Base-by-base conservation (phyloP, 2,888 invertebrate genomes). In the Zhuqinia jingwanae region DNA sequence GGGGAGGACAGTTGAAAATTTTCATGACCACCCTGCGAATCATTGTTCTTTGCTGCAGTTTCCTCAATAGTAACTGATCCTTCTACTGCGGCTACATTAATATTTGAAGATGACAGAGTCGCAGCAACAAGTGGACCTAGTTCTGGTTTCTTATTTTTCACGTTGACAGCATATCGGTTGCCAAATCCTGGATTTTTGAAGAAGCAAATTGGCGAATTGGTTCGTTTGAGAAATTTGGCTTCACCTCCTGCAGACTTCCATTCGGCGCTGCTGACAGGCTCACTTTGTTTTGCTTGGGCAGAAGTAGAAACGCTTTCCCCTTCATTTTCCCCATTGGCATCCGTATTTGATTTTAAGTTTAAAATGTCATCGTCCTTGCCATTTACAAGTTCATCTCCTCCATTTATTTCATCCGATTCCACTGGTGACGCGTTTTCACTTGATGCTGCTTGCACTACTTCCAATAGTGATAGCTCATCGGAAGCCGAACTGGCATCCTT, bases 141-240 rank as follows among this genome's bases (percentile, higher is more conserved):
- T 17, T 56, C 25, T 22, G 58, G 25, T 17, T 56, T 15, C 27
- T 58, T 30, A 17, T 73, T 27, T 22, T 47, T 73, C 27, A 58
- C 8, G 17, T 58, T 36, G 25, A 73, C 70, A 47, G 77, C 68
- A 27, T 17, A 76, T 58, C 82, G 20, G n/a, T 77, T 81, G 20
- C 87, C 87, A 45, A 87, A 87, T 8, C 77, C 87, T 0, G 81
- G 87, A 53, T 87, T 87, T 56, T 82, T 87, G 50, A 65, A 87
- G 58, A 81, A 87, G 20, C 81, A 77, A 56, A 87, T 77, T 3
- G 87, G 87, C 1, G 87, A 87, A 10, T 27, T 47, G 17, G 68
- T 82, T 13, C 82, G 25, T 8, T 63, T 13, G 6, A 75, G 27
- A 8, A 60, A 10, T 27, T 27, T 27, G 20, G 17, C 76, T 1